Conservation (phyloP, 2,113 vertebrate species). For the Perognathus longimembris region DNA sequence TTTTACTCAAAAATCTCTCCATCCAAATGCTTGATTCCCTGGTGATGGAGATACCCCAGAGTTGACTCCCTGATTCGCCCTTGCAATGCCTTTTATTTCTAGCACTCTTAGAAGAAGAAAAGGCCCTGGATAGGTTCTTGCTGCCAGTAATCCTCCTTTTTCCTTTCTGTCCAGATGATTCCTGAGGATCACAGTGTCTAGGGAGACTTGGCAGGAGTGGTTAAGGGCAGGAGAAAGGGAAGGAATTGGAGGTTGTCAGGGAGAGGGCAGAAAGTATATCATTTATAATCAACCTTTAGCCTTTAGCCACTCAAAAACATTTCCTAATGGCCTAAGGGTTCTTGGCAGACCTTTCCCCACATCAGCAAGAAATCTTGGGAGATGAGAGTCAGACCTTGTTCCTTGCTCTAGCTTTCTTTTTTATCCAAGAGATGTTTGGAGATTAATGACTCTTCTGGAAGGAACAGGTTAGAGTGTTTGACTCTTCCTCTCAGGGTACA, state of each 20-base stretch:
- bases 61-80: not conserved
- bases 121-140: not conserved
- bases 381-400: conserved; percentile 85
- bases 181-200: not conserved
- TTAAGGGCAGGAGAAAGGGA: conserved; percentile 33
- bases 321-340: conserved; percentile 83
- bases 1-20: not conserved
- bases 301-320: conserved; percentile 81
- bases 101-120: not conserved
- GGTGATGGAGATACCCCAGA: not conserved
- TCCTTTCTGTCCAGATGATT: not conserved
- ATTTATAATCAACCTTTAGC: conserved; percentile 84
- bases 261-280: conserved; percentile 63
- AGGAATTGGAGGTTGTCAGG: not conserved
- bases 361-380: conserved; percentile 86
- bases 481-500: not conserved
- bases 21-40: not conserved
- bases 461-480: conserved; percentile 53
- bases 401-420: conserved; percentile 78
- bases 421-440: conserved; percentile 69
- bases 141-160: not conserved
- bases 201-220: not conserved
- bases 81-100: not conserved
- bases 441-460: conserved; percentile 53
- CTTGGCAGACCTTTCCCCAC: conserved; percentile 82